These are phyloP conservation scores for Eurois occulta DNA, from an alignment of 2,888 invertebrate species.

Conservation along the genomic window DNA sequence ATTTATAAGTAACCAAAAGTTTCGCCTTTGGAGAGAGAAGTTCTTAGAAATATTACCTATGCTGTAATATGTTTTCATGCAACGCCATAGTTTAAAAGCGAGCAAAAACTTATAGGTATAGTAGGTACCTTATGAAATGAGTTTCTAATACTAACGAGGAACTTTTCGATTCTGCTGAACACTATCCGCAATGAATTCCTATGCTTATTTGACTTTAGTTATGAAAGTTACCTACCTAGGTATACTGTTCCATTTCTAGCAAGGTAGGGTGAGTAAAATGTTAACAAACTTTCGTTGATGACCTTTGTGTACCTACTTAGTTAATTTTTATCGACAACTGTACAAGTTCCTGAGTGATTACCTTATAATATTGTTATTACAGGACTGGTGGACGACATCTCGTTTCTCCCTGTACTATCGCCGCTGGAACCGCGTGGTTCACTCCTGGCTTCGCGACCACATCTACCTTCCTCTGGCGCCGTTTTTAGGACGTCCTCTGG, in stretches of 20 bases:
- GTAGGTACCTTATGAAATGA: not conserved
- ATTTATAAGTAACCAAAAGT: not conserved
- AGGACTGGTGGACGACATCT: constrained; percentile 98
- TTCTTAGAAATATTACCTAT: not conserved
- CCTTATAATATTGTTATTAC: constrained; percentile 54
- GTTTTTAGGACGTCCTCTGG: constrained; percentile 74
- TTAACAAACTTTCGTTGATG: not conserved
- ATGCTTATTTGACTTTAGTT: not conserved
- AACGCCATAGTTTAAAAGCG: not conserved
- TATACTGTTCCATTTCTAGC: not conserved
- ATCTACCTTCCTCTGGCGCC: constrained; percentile 94
- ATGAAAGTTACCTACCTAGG: not conserved
- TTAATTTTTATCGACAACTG: not conserved
- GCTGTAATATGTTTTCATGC: not conserved
- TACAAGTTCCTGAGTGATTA: too few species aligned
- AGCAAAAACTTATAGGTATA: not conserved
- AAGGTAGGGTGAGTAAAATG: not conserved
- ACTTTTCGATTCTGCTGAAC: not conserved
- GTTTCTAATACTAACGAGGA: constrained; percentile 2
- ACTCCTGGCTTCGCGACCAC: constrained; percentile 98
- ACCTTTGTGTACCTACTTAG: not conserved
- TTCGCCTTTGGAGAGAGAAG: not conserved
- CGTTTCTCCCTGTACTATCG: constrained; percentile 96
- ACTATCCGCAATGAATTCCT: not conserved
- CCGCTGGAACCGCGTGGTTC: constrained; percentile 98